Conservation (phyloP, 1,140 invertebrate genomes). For the Pseudomyrmex gracilis region DNA sequence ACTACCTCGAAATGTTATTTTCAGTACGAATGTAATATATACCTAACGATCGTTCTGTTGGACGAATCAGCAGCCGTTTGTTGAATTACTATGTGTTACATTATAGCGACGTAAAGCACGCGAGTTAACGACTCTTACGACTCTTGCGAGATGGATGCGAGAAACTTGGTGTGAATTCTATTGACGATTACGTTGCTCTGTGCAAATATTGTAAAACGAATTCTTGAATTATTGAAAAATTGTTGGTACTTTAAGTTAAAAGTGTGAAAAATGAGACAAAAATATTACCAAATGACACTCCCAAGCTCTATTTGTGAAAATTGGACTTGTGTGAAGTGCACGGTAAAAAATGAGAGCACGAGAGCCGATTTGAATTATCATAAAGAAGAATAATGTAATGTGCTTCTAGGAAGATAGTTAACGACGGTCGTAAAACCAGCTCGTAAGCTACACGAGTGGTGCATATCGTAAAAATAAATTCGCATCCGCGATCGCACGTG, state of each 20-base stretch:
- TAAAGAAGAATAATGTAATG: conserved; percentile 36
- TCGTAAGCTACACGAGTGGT: background rate
- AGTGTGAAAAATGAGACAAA: no score
- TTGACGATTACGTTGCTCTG: background rate
- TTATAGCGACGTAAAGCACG: conserved; percentile 29
- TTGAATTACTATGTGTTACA: conserved; percentile 44
- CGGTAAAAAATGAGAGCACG: background rate
- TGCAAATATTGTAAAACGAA: background rate
- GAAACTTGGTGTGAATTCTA: background rate
- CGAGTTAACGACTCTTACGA: conserved; percentile 6
- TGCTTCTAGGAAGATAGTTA: conserved; percentile 48
- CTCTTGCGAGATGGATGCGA: background rate
- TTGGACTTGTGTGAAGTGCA: background rate
- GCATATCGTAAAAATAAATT: conserved; percentile 29
- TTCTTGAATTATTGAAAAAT: background rate
- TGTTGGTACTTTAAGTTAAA: background rate
- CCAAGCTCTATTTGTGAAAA: no score
- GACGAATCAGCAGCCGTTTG: conserved; percentile 36
- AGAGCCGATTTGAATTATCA: conserved; percentile 22
- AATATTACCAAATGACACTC: no score
- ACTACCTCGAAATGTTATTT: conserved; percentile 69
- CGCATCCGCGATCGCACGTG: conserved; percentile 2
- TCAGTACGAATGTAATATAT: conserved; percentile 58
- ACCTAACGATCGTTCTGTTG: conserved; percentile 26
- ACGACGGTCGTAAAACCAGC: conserved; percentile 16